These are phyloP conservation scores for Prosapia bicincta DNA, from an alignment of 2,888 invertebrate genomes.

Conservation along the genomic window DNA sequence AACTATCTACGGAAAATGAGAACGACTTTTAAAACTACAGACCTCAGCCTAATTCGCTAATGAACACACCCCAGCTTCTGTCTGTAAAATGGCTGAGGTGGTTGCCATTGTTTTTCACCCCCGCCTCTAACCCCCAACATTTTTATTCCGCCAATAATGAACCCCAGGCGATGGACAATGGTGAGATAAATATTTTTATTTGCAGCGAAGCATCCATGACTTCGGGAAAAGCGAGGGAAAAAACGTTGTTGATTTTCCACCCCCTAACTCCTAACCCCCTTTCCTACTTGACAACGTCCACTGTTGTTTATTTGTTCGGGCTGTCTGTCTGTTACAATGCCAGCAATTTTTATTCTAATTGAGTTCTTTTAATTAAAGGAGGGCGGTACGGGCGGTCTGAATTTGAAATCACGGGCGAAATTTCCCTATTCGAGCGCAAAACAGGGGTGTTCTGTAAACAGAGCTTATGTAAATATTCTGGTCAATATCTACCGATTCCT, in stretches of 20 bases:
- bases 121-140: conserved; percentile 4
- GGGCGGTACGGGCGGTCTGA: neutral
- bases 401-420: neutral
- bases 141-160: conserved; percentile 8
- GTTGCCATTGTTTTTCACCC: conserved; percentile 7
- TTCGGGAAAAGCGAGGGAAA: neutral
- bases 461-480: neutral
- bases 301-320: neutral
- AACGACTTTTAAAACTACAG: neutral
- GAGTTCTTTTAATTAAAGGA: conserved; percentile 22
- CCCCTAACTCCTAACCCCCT: conserved; percentile 30
- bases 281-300: neutral
- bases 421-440: neutral
- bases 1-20: too few relatives aligned
- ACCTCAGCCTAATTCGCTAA: neutral
- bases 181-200: conserved; percentile 2
- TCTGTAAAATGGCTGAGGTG: conserved; percentile 31
- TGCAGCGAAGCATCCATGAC: conserved; percentile 2
- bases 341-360: conserved; percentile 28
- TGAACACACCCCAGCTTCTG: neutral
- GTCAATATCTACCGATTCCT: neutral
- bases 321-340: conserved; percentile 9
- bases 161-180: neutral
- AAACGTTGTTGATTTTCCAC: conserved; percentile 8
- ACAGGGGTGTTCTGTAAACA: conserved; percentile 23